These are phyloP conservation scores for Rhyzopertha dominica DNA, from an alignment of 1,140 invertebrate species.

Conservation along the genomic window DNA sequence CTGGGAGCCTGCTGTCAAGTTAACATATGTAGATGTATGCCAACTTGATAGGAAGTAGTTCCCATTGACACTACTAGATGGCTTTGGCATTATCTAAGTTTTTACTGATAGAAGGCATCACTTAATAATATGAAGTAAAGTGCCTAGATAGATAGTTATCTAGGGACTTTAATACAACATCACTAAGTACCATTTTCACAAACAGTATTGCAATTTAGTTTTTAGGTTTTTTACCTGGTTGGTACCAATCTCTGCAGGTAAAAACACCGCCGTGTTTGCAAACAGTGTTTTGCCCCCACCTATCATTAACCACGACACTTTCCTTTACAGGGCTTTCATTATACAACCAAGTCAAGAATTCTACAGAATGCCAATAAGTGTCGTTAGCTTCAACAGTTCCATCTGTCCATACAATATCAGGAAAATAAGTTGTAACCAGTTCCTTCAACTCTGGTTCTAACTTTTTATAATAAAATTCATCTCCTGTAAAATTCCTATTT, in stretches of 20 bases:
- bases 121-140: too few species aligned
- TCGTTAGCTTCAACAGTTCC: constrained; percentile 81
- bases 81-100: too few species aligned
- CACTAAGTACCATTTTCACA: too few species aligned
- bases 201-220: too few species aligned
- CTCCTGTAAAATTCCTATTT: constrained; percentile 58
- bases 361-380: constrained; percentile 75
- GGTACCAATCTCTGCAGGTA: constrained; percentile 78
- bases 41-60: too few species aligned
- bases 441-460: constrained; percentile 70
- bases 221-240: constrained; percentile 70
- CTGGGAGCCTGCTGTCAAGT: too few species aligned
- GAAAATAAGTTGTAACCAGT: constrained; percentile 71
- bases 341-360: constrained; percentile 88
- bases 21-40: too few species aligned
- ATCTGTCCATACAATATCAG: constrained; percentile 91
- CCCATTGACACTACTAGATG: too few species aligned
- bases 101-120: too few species aligned
- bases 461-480: constrained; percentile 63
- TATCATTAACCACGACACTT: constrained; percentile 79
- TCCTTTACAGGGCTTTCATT: constrained; percentile 89
- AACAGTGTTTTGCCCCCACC: constrained; percentile 70
- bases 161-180: too few species aligned
- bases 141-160: too few species aligned
- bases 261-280: constrained; percentile 86